Conservation (phyloP, 1,140 invertebrate genomes). For the Macrostomum lignano region DNA sequence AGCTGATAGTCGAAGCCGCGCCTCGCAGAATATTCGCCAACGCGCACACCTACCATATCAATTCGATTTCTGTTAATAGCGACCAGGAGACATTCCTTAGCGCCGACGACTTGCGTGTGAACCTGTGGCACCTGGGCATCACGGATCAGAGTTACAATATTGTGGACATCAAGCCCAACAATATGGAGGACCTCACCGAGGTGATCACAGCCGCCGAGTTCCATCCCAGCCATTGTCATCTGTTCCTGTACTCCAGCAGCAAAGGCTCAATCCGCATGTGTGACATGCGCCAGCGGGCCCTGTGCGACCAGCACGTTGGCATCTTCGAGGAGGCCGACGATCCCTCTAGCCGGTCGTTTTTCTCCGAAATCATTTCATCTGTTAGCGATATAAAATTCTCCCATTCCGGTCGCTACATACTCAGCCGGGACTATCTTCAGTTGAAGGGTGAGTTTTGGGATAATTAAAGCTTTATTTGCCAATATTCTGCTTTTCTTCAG, state of each 20-base stretch:
- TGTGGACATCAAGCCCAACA: conserved; percentile 96
- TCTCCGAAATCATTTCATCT: conserved; percentile 96
- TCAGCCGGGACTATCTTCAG: conserved; percentile 91
- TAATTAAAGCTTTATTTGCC: neutral
- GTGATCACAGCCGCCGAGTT: conserved; percentile 85
- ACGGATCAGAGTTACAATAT: conserved; percentile 55
- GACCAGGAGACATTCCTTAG: conserved; percentile 97
- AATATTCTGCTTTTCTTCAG: neutral
- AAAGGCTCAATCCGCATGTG: conserved; percentile 91
- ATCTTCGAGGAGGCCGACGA: conserved; percentile 96
- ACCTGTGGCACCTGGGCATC: conserved; percentile 53
- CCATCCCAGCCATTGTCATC: conserved; percentile 87
- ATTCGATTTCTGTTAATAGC: conserved; percentile 94
- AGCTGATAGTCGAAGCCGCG: conserved; percentile 53
- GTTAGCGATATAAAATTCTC: conserved; percentile 97
- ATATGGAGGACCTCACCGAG: conserved; percentile 98
- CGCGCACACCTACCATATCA: conserved; percentile 98
- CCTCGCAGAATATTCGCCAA: conserved; percentile 91
- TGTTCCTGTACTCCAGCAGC: conserved; percentile 96
- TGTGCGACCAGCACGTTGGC: conserved; percentile 73
- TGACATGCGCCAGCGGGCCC: conserved; percentile 87
- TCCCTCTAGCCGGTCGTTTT: conserved; percentile 78
- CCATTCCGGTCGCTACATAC: conserved; percentile 91
- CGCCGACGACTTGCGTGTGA: conserved; percentile 91
- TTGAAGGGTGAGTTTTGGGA: conserved; percentile 42